Conservation (phyloP, 2,113 vertebrate genomes). For the Grantiella picta region DNA sequence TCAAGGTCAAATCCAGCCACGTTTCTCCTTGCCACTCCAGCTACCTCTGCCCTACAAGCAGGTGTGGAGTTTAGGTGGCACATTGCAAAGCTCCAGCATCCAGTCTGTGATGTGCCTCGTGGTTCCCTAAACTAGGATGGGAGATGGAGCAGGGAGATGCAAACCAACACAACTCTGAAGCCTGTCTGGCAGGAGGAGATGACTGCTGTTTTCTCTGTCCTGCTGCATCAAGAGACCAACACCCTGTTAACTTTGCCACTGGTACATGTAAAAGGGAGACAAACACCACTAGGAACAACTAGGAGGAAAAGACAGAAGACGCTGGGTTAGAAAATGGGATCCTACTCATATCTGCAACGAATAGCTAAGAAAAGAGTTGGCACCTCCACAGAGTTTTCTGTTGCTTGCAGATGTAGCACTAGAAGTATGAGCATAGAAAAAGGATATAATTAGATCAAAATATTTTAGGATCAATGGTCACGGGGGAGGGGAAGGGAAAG, state of each 20-base stretch:
- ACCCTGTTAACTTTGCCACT: background rate
- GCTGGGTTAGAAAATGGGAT: background rate
- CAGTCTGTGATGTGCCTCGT: background rate
- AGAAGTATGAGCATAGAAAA: background rate
- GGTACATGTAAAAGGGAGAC: background rate
- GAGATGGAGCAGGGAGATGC: background rate
- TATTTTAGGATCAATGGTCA: background rate
- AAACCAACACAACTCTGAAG: background rate
- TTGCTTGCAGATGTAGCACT: background rate
- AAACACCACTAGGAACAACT: background rate
- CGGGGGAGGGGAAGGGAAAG: background rate
- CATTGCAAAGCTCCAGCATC: background rate
- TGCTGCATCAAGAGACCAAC: background rate
- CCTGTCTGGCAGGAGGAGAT: background rate
- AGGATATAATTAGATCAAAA: background rate
- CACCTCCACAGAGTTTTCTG: background rate
- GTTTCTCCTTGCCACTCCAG: background rate
- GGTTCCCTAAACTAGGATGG: background rate
- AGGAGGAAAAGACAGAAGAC: background rate
- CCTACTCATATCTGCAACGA: background rate
- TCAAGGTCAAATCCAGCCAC: background rate
- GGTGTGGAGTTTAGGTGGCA: background rate
- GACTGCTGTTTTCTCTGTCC: background rate
- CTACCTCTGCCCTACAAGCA: rapidly evolving
- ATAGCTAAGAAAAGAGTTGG: background rate